Conservation (phyloP, 64 coral and sea anemone genomes). For the Catalaphyllia jardinei region DNA sequence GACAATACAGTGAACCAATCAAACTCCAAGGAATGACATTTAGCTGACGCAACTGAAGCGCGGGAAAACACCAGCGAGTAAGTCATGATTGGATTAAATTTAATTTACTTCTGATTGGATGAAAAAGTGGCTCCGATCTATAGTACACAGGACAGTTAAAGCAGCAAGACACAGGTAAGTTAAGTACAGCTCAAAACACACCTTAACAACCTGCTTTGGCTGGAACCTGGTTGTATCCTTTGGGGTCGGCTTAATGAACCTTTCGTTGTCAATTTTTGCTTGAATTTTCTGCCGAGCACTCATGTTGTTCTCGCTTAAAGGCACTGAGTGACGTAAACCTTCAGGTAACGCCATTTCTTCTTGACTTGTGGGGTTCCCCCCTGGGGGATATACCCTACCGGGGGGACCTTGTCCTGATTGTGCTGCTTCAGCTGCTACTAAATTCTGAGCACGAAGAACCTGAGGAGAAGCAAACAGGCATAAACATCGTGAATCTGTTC, state of each 20-base stretch:
- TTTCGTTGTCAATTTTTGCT: conserved; percentile 34
- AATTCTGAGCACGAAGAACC: conserved; percentile 85
- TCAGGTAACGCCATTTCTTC: not conserved
- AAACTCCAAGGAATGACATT: no score
- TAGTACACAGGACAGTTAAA: no score
- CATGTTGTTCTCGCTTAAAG: conserved; percentile 27
- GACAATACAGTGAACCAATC: no score
- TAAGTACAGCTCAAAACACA: not conserved
- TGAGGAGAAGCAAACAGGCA: not conserved
- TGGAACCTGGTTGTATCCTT: conserved; percentile 69
- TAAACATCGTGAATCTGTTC: not conserved
- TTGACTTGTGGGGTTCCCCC: not conserved
- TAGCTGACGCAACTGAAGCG: no score
- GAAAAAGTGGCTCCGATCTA: no score
- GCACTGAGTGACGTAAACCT: not conserved
- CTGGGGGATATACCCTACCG: not conserved
- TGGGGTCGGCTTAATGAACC: conserved; percentile 50
- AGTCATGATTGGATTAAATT: no score
- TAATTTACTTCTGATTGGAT: no score
- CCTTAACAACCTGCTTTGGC: not conserved
- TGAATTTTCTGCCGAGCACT: conserved; percentile 66
- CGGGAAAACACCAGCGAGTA: no score
- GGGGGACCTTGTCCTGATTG: not conserved
- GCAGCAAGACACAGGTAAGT: no score
- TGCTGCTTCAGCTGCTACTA: conserved; percentile 76